A percentile compares a stretch with the other conserved stretches of the same genome.
Evolutionary conservation across 2,888 invertebrate species (phyloP).

Genomic region (Alitta virens): DNA sequence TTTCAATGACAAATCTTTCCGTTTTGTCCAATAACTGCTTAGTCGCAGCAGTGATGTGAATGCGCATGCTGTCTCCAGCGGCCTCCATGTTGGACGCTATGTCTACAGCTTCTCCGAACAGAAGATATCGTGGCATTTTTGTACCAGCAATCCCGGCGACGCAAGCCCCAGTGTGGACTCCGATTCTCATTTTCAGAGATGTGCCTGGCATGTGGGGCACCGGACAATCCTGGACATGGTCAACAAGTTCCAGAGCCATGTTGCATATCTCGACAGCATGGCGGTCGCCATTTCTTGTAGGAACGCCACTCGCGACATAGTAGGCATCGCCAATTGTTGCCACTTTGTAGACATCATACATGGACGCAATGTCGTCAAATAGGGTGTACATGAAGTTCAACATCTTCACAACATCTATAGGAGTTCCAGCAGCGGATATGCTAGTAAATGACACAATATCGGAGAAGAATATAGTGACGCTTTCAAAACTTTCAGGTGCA

Average conservation of each 20-base stretch:
- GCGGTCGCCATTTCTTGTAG: neutral
- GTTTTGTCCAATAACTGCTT: neutral
- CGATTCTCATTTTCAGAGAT: neutral
- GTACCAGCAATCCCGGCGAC: neutral
- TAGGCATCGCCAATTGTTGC: neutral
- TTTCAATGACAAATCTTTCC: neutral
- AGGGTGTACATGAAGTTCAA: neutral
- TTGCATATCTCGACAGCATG: neutral
- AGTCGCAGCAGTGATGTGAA: neutral
- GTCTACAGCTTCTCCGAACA: neutral
- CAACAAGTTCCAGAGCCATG: neutral
- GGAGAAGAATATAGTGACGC: neutral
- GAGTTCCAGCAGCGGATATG: neutral
- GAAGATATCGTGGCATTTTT: neutral
- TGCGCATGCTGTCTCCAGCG: neutral
- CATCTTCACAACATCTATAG: neutral
- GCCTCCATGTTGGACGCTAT: neutral
- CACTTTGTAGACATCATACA: conserved; percentile 1
- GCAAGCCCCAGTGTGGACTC: neutral
- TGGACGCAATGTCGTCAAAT: neutral
- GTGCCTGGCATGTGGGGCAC: neutral
- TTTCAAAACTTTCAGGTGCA: neutral
- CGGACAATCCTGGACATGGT: neutral
- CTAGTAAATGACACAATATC: neutral
- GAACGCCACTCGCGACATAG: neutral